Conservation (phyloP, 2,888 invertebrate genomes). For the Nowickia ferox region DNA sequence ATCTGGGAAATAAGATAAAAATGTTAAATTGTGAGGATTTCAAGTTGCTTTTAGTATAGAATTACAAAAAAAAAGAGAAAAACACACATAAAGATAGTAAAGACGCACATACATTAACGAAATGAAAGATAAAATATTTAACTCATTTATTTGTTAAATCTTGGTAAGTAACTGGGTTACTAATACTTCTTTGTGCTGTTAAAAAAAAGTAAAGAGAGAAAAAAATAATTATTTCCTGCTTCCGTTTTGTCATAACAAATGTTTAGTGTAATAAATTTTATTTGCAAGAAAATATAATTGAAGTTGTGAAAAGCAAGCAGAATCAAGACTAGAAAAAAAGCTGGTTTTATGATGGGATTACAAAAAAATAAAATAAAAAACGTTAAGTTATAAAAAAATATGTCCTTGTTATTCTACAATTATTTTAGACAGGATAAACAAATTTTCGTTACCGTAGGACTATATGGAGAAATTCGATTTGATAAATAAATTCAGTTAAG, state of each 20-base stretch:
- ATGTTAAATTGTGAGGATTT: constrained; percentile 65
- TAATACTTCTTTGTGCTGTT: constrained; percentile 4
- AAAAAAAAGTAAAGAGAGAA: neutral
- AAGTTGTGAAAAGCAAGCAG: too few species aligned
- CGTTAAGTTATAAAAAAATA: too few species aligned
- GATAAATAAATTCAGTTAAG: too few species aligned
- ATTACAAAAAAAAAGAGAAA: neutral
- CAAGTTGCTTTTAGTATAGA: constrained; percentile 26
- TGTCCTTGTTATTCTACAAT: too few species aligned
- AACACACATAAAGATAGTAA: constrained; percentile 33
- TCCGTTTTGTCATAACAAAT: constrained; percentile 9
- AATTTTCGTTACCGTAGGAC: too few species aligned
- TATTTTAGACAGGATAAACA: too few species aligned
- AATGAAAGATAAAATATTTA: constrained; percentile 34
- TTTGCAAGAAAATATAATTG: neutral
- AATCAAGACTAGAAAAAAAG: too few species aligned
- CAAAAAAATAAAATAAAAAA: too few species aligned
- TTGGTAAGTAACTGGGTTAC: constrained; percentile 49
- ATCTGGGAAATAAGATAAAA: constrained; percentile 54
- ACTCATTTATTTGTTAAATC: constrained; percentile 19
- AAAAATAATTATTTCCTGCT: constrained; percentile 37
- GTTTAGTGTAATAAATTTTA: neutral
- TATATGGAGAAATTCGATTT: too few species aligned
- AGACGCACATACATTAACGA: neutral
- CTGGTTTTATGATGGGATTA: too few species aligned